A percentile compares a stretch with the other conserved stretches of the same genome.
Conservation (phyloP, 1,140 invertebrate genomes). For the Neodiprion virginianus region DNA sequence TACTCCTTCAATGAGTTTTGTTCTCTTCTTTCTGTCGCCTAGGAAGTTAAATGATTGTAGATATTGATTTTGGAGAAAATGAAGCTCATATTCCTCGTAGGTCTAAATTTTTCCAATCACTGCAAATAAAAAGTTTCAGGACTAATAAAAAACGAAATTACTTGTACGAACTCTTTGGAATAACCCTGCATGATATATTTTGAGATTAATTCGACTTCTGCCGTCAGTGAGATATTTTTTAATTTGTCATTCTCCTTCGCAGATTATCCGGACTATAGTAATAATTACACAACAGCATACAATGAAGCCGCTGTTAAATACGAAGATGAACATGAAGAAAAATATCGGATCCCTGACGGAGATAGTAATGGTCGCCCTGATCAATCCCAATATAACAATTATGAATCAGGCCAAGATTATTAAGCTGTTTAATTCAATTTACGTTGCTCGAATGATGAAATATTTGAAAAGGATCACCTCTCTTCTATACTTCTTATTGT, state of each 20-base stretch:
- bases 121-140: too few relatives aligned
- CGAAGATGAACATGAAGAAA: slow-evolving; percentile 68
- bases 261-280: slow-evolving; percentile 72
- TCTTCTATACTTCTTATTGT: not conserved
- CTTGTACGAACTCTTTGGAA: too few relatives aligned
- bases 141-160: too few relatives aligned
- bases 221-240: too few relatives aligned
- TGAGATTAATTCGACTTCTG: too few relatives aligned
- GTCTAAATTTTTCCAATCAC: too few relatives aligned
- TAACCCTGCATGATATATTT: too few relatives aligned
- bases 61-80: too few relatives aligned
- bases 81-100: too few relatives aligned
- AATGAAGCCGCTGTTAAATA: slow-evolving; percentile 70
- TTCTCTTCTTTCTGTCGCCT: too few relatives aligned
- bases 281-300: slow-evolving; percentile 55
- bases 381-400: slow-evolving; percentile 49
- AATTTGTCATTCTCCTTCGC: slow-evolving; percentile 34
- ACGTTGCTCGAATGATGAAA: not conserved
- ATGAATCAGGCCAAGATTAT: slow-evolving; percentile 52
- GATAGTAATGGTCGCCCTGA: slow-evolving; percentile 42
- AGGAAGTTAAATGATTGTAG: too few relatives aligned
- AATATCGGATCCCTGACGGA: slow-evolving; percentile 65
- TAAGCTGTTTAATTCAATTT: slow-evolving; percentile 23
- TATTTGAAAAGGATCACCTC: not conserved
- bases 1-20: too few relatives aligned